phyloP scores from a whole-genome alignment of 2,113 vertebrate species.

The Anser brachyrhynchus region DNA sequence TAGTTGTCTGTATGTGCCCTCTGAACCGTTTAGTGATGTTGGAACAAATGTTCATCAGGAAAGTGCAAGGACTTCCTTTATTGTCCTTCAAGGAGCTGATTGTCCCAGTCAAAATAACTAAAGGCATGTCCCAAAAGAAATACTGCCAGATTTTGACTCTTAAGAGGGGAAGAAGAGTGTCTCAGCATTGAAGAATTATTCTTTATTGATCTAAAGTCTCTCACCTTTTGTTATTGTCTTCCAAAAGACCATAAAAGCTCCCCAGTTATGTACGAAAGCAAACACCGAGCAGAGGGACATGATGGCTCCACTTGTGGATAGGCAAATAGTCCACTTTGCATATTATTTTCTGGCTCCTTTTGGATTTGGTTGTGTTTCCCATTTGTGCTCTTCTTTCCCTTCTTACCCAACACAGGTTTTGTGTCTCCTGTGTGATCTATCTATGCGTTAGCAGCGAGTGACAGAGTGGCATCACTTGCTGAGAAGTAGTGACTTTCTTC shows the following conservation, averaged over 20 bases:
- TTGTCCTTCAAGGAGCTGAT: not conserved
- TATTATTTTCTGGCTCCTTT: not conserved
- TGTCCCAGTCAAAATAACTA: not conserved
- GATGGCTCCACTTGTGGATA: not conserved
- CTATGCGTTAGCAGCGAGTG: not conserved
- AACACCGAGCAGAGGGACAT: not conserved
- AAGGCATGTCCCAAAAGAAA: not conserved
- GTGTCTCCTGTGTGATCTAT: not conserved
- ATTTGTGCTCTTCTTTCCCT: not conserved
- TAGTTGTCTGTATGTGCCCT: not conserved
- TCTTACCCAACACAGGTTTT: not conserved
- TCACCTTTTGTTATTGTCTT: not conserved
- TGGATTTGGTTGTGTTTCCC: not conserved
- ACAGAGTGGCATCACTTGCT: not conserved
- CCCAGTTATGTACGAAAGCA: not conserved
- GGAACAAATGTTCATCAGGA: not conserved
- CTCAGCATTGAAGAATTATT: not conserved
- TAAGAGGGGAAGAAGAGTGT: not conserved
- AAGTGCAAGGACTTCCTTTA: not conserved
- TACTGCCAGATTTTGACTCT: not conserved
- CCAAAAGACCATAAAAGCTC: not conserved
- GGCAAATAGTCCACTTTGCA: not conserved
- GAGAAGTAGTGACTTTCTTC: not conserved
- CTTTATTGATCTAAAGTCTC: not conserved
- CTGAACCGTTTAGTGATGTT: not conserved